These are phyloP conservation scores for Scolopax rusticola DNA, from an alignment of 2,797 vertebrate species.

Conservation along the genomic window DNA sequence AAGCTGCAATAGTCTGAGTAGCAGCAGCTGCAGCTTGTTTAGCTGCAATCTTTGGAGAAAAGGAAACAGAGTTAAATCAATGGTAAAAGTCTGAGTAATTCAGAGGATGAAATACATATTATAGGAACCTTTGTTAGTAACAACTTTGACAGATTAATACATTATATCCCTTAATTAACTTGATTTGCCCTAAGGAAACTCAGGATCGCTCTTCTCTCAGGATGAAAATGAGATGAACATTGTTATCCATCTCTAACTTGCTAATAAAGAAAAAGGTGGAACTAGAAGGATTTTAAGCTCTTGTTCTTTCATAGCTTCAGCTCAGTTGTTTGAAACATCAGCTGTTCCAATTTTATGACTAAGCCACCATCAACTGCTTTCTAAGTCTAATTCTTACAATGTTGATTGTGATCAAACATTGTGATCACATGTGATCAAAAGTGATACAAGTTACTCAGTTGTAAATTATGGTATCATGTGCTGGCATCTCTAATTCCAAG, in stretches of 20 bases:
- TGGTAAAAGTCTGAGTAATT: not conserved
- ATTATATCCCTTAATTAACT: not conserved
- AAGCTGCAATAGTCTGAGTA: constrained; percentile 97
- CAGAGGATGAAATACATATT: not conserved
- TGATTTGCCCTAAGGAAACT: not conserved
- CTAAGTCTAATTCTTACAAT: not conserved
- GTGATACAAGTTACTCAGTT: not conserved
- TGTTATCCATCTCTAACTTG: not conserved
- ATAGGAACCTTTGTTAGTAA: not conserved
- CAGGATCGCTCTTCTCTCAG: not conserved
- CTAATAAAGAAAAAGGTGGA: not conserved
- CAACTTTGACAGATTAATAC: not conserved
- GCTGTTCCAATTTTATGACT: not conserved
- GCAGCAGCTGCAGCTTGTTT: constrained; percentile 98
- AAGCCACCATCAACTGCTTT: not conserved
- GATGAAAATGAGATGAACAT: not conserved
- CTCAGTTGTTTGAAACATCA: not conserved
- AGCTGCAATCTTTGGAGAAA: constrained; percentile 87
- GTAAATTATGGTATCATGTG: not conserved
- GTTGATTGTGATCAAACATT: too few species aligned
- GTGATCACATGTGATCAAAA: too few species aligned
- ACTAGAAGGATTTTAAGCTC: not conserved
- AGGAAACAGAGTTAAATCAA: not conserved
- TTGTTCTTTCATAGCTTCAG: not conserved
- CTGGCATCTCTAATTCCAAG: not conserved